Evolutionary conservation across 1,140 invertebrate species (phyloP).

Genomic region (Macrobrachium rosenbergii): DNA sequence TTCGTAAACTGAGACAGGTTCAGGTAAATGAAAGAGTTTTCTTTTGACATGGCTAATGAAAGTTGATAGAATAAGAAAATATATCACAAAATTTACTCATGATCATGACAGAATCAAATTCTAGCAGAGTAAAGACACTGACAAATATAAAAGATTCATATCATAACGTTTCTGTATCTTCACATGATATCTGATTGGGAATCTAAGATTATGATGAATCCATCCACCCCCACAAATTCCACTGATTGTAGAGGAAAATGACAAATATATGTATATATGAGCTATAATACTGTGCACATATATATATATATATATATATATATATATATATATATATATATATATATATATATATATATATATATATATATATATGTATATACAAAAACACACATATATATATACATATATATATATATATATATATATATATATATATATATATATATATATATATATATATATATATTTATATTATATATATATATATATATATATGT

Average conservation of each 20-base stretch:
- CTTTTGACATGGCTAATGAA: too few relatives aligned
- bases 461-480: conserved; percentile 10
- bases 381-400: not conserved
- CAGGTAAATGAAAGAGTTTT: too few relatives aligned
- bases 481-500: conserved; percentile 31
- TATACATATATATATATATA: not conserved
- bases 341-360: not conserved
- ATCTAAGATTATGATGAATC: not conserved
- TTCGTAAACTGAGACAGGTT: too few relatives aligned
- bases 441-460: conserved; percentile 9
- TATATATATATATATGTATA: not conserved
- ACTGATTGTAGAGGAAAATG: not conserved
- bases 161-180: not conserved
- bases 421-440: conserved; percentile 1
- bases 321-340: not conserved
- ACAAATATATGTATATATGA: not conserved
- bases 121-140: not conserved
- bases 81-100: too few relatives aligned
- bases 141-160: not conserved
- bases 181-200: not conserved
- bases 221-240: not conserved
- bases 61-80: too few relatives aligned
- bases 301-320: not conserved
- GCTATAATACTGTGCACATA: not conserved
- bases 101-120: too few relatives aligned